Evolutionary conservation across 2,113 vertebrate species (phyloP), one percentile per base, ranked within the genome.

Genomic region (Mesoclemmys tuberculata): DNA sequence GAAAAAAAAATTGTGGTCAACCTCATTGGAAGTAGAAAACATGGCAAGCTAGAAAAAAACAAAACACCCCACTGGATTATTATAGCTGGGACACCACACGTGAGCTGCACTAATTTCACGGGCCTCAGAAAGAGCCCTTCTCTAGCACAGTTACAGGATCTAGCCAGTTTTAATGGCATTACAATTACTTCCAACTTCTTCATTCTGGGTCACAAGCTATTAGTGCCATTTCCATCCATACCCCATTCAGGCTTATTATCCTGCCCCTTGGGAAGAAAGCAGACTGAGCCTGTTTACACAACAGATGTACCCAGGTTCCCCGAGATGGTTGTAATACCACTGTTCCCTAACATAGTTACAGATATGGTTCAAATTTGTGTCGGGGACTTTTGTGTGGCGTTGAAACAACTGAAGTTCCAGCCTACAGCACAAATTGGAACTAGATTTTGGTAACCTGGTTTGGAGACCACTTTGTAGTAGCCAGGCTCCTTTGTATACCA

Each of bases 1-100:
- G 87, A 98, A 95, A 98, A 24, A 97, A 98, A 95, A 98, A 24
- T 97, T 92, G 93, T n/a, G 3, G 90, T 98, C 96, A 98, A 19
- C 90, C 94, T 95, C 87, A 81, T 12, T 27, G 3, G 58, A 90
- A 74, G 27, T 49, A 94, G 74, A 68, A 85, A 88, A 84, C 80
- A 13, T 74, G 55, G 3, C 5, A 84, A 97, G 14, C 56, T 80
- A 90, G 6, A 90, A 90, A 92, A 94, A 91, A 64, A 22, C 79
- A 8, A 11, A 81, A 29, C n/a, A 85, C 61, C 10, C n/a, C 78
- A 79, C 26, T 48, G 41, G n/a, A 88, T 74, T 52, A 24, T 79
- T 64, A 81, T 16, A 83, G 85, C 61, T 64, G 48, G 85, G 85
- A 85, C 54, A 78, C 54, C 54, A 78, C 54, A 44, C n/a, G 64